phyloP scores from a whole-genome alignment of 2,888 invertebrate species.

The Hypomecis atomaria region DNA sequence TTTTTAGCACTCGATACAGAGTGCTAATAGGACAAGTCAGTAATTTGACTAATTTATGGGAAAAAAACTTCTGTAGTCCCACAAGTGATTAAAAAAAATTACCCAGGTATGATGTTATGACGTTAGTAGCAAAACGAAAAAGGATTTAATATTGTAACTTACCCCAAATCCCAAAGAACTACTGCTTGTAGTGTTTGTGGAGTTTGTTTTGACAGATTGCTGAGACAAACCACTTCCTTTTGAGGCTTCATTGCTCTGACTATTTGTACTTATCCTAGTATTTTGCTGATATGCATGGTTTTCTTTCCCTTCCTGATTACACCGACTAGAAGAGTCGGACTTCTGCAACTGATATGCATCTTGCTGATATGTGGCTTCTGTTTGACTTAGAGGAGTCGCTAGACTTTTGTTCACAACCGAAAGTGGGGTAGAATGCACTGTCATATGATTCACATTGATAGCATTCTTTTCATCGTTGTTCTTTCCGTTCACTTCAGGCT shows the following conservation, averaged over 20 bases:
- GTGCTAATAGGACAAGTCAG: too few species aligned
- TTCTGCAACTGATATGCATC: constrained; percentile 83
- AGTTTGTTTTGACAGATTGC: constrained; percentile 70
- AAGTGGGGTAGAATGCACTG: constrained; percentile 81
- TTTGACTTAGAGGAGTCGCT: constrained; percentile 86
- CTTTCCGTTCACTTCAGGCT: constrained; percentile 72
- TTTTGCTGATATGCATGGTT: constrained; percentile 83
- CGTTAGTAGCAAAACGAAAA: constrained; percentile 32
- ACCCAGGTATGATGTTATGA: neutral
- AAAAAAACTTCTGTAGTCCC: too few species aligned
- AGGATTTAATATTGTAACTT: constrained; percentile 52
- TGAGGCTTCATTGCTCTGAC: constrained; percentile 70
- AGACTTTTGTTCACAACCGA: constrained; percentile 86
- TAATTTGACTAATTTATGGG: too few species aligned
- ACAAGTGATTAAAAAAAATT: too few species aligned
- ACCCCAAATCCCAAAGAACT: constrained; percentile 80
- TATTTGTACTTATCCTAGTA: constrained; percentile 75
- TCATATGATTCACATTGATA: constrained; percentile 81
- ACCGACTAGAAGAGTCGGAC: constrained; percentile 80
- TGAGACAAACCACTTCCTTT: constrained; percentile 65
- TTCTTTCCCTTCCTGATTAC: constrained; percentile 82
- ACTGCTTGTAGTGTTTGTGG: constrained; percentile 71
- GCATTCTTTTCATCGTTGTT: constrained; percentile 72
- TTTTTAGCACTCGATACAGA: too few species aligned
- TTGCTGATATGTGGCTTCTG: constrained; percentile 81